These are phyloP conservation scores for Tetropium fuscum DNA, from an alignment of 2,888 invertebrate species.

Conservation along the genomic window DNA sequence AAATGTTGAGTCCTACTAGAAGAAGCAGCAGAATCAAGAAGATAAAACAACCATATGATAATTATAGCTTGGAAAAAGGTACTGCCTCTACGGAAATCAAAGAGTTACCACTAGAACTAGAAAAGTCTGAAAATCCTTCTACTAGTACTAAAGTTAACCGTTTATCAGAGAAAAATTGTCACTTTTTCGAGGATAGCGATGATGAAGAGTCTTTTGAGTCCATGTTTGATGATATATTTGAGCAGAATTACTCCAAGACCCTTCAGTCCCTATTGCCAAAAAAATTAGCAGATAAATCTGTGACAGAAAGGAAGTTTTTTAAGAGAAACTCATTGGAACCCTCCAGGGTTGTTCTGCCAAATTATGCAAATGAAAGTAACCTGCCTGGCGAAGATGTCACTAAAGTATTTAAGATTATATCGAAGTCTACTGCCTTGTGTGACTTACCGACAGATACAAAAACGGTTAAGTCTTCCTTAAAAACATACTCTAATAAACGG, in stretches of 20 bases:
- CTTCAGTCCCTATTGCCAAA: conserved; percentile 1
- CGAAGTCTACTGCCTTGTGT: conserved; percentile 38
- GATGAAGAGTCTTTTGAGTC: conserved; percentile 20
- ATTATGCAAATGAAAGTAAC: conserved; percentile 2
- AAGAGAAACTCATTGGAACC: neutral
- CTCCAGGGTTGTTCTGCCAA: neutral
- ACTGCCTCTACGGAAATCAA: neutral
- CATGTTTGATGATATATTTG: conserved; percentile 22
- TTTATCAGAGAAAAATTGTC: conserved; percentile 2
- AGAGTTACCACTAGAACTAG: neutral
- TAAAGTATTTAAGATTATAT: conserved; percentile 55
- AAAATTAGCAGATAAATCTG: neutral
- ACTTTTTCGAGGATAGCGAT: conserved; percentile 8
- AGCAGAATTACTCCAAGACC: conserved; percentile 13
- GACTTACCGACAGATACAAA: conserved; percentile 38
- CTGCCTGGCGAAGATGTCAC: conserved; percentile 47
- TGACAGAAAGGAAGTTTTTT: conserved; percentile 23
- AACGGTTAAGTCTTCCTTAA: conserved; percentile 41
- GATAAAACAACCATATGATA: conserved; percentile 1
- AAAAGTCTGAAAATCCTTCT: neutral
- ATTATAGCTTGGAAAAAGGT: neutral
- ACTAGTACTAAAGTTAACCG: neutral
- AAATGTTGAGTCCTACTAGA: conserved; percentile 10
- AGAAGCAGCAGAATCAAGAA: conserved; percentile 17
- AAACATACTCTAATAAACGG: conserved; percentile 56